Conservation (phyloP, 23 tunicate genomes). For the Clavelina lepadiformis region DNA sequence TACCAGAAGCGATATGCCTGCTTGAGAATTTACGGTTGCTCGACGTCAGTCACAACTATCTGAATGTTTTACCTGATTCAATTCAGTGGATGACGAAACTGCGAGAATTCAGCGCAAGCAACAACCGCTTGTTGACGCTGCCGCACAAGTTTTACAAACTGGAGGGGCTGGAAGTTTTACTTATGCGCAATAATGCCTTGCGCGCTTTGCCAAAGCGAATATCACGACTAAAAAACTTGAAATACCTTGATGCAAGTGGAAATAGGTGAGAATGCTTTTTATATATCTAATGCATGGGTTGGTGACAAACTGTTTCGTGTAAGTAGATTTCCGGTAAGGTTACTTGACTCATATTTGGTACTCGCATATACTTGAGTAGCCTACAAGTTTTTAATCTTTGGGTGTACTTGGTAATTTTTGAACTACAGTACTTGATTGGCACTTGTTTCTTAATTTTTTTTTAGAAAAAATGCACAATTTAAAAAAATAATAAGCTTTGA, state of each 20-base stretch:
- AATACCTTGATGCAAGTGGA: slow-evolving; percentile 59
- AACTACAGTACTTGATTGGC: too few relatives aligned
- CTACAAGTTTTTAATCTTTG: too few relatives aligned
- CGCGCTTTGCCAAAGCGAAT: slow-evolving; percentile 67
- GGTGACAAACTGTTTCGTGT: too few relatives aligned
- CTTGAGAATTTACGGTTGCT: slow-evolving; percentile 39
- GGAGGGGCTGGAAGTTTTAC: slow-evolving; percentile 37
- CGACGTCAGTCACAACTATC: slow-evolving; percentile 29
- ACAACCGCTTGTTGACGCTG: slow-evolving; percentile 35
- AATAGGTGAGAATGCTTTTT: slow-evolving; percentile 52
- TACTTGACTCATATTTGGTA: too few relatives aligned
- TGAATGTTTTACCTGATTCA: slow-evolving; percentile 47
- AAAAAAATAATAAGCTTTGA: too few relatives aligned
- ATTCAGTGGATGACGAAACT: slow-evolving; percentile 43
- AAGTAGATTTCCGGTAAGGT: too few relatives aligned
- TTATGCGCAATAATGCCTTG: slow-evolving; percentile 58
- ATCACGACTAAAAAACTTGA: slow-evolving; percentile 41
- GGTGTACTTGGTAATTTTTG: too few relatives aligned
- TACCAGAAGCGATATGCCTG: slow-evolving; percentile 49
- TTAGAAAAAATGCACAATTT: too few relatives aligned
- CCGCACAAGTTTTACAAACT: slow-evolving; percentile 58
- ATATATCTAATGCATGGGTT: too few relatives aligned
- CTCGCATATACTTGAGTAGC: too few relatives aligned
- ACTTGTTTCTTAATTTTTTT: too few relatives aligned
- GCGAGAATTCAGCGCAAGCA: slow-evolving; percentile 44